Evolutionary conservation across 2,888 invertebrate species (phyloP), one percentile per base, ranked within the genome.

Genomic region (Aspidapion aeneum): DNA sequence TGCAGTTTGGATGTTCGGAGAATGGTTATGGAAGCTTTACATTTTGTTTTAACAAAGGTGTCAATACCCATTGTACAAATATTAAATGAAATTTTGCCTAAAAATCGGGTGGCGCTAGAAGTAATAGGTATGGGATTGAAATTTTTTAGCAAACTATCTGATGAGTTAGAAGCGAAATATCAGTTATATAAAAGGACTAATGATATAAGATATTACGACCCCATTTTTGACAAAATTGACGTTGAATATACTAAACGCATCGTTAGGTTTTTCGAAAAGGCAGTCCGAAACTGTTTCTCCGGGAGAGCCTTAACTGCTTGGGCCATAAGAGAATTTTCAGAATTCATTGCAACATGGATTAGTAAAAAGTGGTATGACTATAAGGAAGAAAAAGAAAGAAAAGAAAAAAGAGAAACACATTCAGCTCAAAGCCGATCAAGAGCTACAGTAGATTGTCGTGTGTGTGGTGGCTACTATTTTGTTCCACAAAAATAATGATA

Each of bases 341-440:
- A 64, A 18, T 74, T 69, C 63, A 66, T 71, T 18, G 61, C 64
- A 22, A 68, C 63, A 9, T 71, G 71, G 69, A 35, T 74, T 18
- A 35, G 64, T 16, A 64, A 68, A 22, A 55, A 70, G 48, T 61
- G 72, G 16, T 62, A 57, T 18, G 63, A 68, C 9, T 59, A 65
- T 9, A 61, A 58, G 48, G 35, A 48, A 58, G 65, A 68, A 20
- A 56, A 56, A 22, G 54, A 56, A 49, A 50, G 50, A 18, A 64
- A n/a, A 19, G 64, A 62, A 18, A 7, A 9, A 20, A 35, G 35
- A 35, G 35, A 7, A 7, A 12, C 35, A 35, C 35, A 35, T 35
- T 35, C 35, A 35, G 35, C 3, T 35, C 35, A 35, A 35, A n/a
- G n/a, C n/a, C n/a, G n/a, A n/a, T 3, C 35, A 35, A 35, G 35